Evolutionary conservation across 2,113 vertebrate species (phyloP).

Genomic region (Sterna hirundo): DNA sequence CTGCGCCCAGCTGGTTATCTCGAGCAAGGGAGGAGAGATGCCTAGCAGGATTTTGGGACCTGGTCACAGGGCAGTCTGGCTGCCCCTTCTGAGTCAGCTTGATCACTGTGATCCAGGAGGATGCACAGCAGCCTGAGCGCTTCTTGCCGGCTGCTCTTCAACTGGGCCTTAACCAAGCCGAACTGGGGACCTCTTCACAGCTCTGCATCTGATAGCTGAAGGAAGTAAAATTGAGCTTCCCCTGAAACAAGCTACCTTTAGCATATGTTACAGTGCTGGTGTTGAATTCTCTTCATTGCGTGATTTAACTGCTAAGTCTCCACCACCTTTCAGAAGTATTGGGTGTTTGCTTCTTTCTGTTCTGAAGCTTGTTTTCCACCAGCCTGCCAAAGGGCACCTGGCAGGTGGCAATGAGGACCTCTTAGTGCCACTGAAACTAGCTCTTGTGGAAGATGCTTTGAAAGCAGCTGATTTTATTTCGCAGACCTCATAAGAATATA

Average conservation of each 20-base stretch:
- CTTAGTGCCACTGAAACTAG: background rate
- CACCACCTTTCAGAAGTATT: background rate
- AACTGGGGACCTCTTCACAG: background rate
- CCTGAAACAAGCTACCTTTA: background rate
- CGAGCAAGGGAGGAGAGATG: background rate
- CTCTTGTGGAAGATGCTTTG: background rate
- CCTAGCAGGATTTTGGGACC: background rate
- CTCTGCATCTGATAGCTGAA: background rate
- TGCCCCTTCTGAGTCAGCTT: background rate
- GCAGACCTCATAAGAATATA: background rate
- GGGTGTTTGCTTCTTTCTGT: background rate
- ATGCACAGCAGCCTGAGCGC: background rate
- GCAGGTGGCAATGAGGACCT: background rate
- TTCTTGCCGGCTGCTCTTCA: background rate
- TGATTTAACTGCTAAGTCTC: background rate
- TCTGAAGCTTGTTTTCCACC: background rate
- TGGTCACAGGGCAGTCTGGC: background rate
- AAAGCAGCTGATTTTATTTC: background rate
- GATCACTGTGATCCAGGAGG: background rate
- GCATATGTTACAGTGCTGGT: background rate
- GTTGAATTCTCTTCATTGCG: fast-evolving
- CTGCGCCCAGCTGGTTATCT: background rate
- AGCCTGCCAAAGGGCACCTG: background rate
- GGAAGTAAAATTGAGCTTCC: background rate
- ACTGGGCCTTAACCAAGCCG: background rate